Conservation (phyloP, 2,888 invertebrate genomes). For the Campopleginae sp. region DNA sequence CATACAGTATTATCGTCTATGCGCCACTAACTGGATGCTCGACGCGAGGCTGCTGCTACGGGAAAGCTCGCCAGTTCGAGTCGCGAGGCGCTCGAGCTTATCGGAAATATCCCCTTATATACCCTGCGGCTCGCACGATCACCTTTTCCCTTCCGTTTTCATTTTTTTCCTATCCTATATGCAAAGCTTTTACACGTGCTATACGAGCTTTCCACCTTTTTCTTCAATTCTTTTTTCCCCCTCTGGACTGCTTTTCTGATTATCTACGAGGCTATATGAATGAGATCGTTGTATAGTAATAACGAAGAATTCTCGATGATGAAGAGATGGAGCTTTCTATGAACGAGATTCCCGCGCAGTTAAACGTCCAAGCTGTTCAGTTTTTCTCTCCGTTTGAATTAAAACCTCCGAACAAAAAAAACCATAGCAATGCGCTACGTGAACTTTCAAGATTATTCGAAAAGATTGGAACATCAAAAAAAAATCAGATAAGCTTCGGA, state of each 20-base stretch:
- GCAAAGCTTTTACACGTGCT: constrained; percentile 34
- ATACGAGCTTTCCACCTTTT: constrained; percentile 17
- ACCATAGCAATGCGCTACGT: not conserved
- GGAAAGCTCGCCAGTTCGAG: constrained; percentile 49
- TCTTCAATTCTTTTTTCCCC: constrained; percentile 2
- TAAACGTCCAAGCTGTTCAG: not conserved
- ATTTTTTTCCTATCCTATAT: constrained; percentile 18
- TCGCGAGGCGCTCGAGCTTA: constrained; percentile 51
- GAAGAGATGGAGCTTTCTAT: not conserved
- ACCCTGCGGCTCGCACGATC: constrained; percentile 54
- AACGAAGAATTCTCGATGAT: constrained; percentile 4
- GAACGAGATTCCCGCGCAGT: not conserved
- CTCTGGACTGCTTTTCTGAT: not conserved
- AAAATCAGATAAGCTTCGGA: not conserved
- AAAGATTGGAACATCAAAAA: not conserved
- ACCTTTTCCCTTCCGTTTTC: constrained; percentile 30
- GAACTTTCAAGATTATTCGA: not conserved
- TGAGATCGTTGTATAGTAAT: not conserved
- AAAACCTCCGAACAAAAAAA: not conserved
- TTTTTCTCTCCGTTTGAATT: not conserved
- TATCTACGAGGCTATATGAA: not conserved
- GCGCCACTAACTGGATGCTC: constrained; percentile 30
- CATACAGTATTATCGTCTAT: constrained; percentile 36
- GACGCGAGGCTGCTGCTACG: not conserved
- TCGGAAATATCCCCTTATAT: constrained; percentile 66